These are phyloP conservation scores for Metellina segmentata DNA, from an alignment of 2,888 invertebrate species.

Conservation along the genomic window DNA sequence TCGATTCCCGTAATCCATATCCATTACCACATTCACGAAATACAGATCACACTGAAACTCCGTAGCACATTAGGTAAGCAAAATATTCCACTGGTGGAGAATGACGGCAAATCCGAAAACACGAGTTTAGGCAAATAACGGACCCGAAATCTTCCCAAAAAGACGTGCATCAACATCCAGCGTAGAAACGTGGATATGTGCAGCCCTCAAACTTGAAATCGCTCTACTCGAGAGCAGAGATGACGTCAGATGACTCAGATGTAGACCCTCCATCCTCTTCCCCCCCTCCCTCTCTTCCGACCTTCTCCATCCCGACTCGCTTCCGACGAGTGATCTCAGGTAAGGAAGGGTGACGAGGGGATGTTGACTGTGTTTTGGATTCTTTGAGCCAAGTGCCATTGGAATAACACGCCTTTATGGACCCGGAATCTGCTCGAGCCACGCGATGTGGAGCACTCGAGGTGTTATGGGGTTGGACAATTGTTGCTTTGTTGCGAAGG, in stretches of 20 bases:
- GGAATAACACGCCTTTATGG: neutral
- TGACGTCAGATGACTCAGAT: conserved; percentile 67
- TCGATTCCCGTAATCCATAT: conserved; percentile 33
- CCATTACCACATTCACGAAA: neutral
- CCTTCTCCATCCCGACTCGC: conserved; percentile 6
- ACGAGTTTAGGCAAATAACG: neutral
- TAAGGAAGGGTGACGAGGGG: conserved; percentile 31
- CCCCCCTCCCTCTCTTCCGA: conserved; percentile 1
- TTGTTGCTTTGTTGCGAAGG: no score
- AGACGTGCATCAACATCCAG: neutral
- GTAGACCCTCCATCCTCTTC: neutral
- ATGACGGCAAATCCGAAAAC: neutral
- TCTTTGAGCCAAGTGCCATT: conserved; percentile 27
- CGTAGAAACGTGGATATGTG: neutral
- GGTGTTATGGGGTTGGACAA: no score
- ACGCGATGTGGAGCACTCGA: neutral
- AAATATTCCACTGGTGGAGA: neutral
- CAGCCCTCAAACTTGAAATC: conserved; percentile 30
- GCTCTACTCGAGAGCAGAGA: conserved; percentile 1
- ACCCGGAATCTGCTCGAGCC: conserved; percentile 5
- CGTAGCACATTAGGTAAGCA: neutral
- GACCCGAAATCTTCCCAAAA: neutral
- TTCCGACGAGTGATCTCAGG: neutral
- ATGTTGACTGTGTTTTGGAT: conserved; percentile 12
- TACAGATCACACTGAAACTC: neutral